Evolutionary conservation across 2,797 vertebrate genomes (phyloP), one percentile per base, ranked within the genome.

Genomic region (Paratrypauchen microcephalus): DNA sequence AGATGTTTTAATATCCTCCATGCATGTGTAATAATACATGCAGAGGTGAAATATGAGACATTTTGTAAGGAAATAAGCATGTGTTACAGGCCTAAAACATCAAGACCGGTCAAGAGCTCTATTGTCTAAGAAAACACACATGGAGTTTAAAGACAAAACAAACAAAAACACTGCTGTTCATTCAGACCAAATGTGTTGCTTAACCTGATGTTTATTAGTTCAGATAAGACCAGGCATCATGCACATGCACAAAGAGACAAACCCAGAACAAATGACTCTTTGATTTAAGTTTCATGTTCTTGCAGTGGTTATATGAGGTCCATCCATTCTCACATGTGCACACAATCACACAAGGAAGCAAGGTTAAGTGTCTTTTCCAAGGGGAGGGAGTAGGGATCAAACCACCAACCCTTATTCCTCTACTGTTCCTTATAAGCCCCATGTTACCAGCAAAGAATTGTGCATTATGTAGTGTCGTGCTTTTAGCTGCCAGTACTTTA

Each of bases 1-100:
- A n/a, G n/a, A n/a, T n/a, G 5, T 45, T 36, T 16, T 12, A 21
- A 56, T 50, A 58, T 7, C 54, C 18, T 64, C 54, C 54, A n/a
- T 62, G 48, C 21, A 55, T 62, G 41, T 5, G 24, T 28, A 58
- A 32, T 48, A 28, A 66, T 66, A 66, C 8, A 23, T 23, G 61
- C 18, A 60, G 55, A 8, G 55, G 18, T 45, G 11, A 62, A 63
- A 41, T 23, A 32, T 19, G 57, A 30, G 9, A 0, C 41, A 12
- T 41, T 41, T 41, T 41, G 39, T 28, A 28, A 3, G 28, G 19
- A 50, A 36, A 41, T 2, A 45, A 23, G 15, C 47, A 57, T 74
- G 50, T 28, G 9, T 23, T 55, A 23, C 30, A 60, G 62, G 36
- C 56, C 13, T n/a, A 57, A 32, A 55, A 19, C n/a, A 62, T 39